These are phyloP conservation scores for Abscondita cerata DNA, from an alignment of 2,888 invertebrate genomes.

Conservation along the genomic window DNA sequence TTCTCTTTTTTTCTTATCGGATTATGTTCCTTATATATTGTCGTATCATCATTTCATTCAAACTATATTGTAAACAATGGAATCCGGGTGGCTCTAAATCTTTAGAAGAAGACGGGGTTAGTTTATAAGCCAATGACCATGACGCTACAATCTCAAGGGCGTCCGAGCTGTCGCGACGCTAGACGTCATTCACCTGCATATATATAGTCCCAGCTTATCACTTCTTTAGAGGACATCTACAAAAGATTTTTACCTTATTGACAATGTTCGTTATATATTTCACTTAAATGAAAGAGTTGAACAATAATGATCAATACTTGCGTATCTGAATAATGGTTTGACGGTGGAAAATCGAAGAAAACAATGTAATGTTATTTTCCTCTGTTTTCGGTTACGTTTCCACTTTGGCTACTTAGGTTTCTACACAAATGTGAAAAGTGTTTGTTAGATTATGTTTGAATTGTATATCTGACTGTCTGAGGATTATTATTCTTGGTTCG, in stretches of 20 bases:
- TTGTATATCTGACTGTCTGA: conserved; percentile 7
- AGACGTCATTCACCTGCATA: conserved; percentile 51
- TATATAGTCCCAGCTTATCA: conserved; percentile 24
- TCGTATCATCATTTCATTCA: too few relatives aligned
- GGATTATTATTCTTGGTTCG: conserved; percentile 17
- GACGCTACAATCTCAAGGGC: conserved; percentile 50
- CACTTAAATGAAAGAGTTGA: too few relatives aligned
- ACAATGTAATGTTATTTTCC: too few relatives aligned
- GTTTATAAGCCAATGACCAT: conserved; percentile 46
- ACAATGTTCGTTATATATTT: too few relatives aligned
- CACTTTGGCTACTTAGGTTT: not conserved
- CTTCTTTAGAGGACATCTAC: not conserved
- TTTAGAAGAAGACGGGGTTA: not conserved
- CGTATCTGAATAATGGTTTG: not conserved
- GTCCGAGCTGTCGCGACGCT: conserved; percentile 48
- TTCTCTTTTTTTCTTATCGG: too few relatives aligned
- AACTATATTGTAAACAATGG: conserved; percentile 30
- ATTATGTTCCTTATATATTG: too few relatives aligned
- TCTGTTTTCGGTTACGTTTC: too few relatives aligned
- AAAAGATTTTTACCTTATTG: not conserved
- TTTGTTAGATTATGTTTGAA: not conserved
- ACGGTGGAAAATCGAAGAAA: not conserved
- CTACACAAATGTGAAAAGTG: not conserved
- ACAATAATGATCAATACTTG: too few relatives aligned
- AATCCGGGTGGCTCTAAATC: conserved; percentile 11